Evolutionary conservation across 2,888 invertebrate species (phyloP), one percentile per base, ranked within the genome.

Genomic region (Synanthedon tipuliformis): DNA sequence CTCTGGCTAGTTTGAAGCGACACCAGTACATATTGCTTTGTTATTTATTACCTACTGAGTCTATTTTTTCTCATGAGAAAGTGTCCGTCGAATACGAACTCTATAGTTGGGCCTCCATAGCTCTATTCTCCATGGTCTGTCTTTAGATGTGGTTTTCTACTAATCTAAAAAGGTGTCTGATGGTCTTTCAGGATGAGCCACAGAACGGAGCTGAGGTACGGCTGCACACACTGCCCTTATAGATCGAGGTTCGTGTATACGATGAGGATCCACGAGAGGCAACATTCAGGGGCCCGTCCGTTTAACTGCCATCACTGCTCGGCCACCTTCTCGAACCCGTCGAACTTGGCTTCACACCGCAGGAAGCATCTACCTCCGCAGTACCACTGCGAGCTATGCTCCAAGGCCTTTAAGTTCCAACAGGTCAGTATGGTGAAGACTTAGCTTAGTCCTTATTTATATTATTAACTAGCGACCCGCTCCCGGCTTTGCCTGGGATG

Each of bases 331-430:
- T 57, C 59, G 18, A 65, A 59, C 54, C 57, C 63, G 1, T 65
- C 68, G 12, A 68, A 64, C 55, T 58, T 73, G 8, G 68, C 67
- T 13, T 64, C 69, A 5, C 73, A 73, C 48, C 57, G 59, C 7
- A 57, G 64, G 1, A 61, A 53, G 3, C 73, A 73, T 48, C 54
- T 62, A 10, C 73, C 72, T 1, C 72, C 72, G 0, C 53, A 59
- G 0, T 63, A 61, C 54, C 63, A 60, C 41, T 73, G 73, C 52
- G 59, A 60, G 3, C 23, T 60, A 7, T 73, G 73, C 53, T 59
- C 57, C 1, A 64, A 59, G 48, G 54, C 59, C 4, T 71, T 68
- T 53, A 63, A 61, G 48, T 68, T 66, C 50, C 65, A 63, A 51
- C 59, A 62, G 56, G 71, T 69, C 53, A 23, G 55, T 34, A 23